phyloP scores from a whole-genome alignment of 2,797 vertebrate species.

The Oophaga sylvatica region DNA sequence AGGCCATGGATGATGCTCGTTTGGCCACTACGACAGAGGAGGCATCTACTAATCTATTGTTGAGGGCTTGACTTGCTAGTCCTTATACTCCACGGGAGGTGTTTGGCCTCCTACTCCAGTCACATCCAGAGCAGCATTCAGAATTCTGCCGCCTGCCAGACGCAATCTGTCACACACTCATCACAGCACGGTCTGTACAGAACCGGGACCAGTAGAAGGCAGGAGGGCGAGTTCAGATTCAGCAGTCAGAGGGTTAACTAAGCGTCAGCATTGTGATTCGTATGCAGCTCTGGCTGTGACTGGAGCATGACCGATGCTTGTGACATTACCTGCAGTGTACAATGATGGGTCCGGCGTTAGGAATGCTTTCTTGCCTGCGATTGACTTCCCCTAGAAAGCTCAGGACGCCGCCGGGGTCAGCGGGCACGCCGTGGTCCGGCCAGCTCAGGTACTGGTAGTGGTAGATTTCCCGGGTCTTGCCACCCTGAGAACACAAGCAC shows the following conservation, averaged over 20 bases:
- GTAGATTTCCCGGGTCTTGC: slow-evolving; percentile 77
- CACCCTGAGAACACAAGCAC: neutral
- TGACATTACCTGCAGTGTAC: slow-evolving; percentile 91
- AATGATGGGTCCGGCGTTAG: slow-evolving; percentile 83
- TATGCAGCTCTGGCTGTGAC: neutral
- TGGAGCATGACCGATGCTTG: neutral
- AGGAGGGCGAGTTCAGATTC: neutral
- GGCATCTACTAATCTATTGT: neutral
- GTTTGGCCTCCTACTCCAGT: neutral
- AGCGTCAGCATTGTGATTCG: neutral
- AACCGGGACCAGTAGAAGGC: neutral
- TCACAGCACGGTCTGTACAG: neutral
- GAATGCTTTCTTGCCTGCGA: slow-evolving; percentile 79
- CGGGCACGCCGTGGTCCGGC: slow-evolving; percentile 94
- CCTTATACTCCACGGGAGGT: too few relatives aligned
- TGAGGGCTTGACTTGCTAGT: too few relatives aligned
- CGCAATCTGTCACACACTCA: neutral
- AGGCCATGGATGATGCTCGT: too few relatives aligned
- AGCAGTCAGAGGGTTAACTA: neutral
- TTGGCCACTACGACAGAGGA: too few relatives aligned
- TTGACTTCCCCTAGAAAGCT: slow-evolving; percentile 94
- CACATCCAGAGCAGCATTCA: neutral
- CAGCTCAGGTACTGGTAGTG: slow-evolving; percentile 97
- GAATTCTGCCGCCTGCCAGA: too few relatives aligned
- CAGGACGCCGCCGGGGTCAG: slow-evolving; percentile 88